Conservation (phyloP, 2,888 invertebrate species). For the Schizotus pectinicornis region DNA sequence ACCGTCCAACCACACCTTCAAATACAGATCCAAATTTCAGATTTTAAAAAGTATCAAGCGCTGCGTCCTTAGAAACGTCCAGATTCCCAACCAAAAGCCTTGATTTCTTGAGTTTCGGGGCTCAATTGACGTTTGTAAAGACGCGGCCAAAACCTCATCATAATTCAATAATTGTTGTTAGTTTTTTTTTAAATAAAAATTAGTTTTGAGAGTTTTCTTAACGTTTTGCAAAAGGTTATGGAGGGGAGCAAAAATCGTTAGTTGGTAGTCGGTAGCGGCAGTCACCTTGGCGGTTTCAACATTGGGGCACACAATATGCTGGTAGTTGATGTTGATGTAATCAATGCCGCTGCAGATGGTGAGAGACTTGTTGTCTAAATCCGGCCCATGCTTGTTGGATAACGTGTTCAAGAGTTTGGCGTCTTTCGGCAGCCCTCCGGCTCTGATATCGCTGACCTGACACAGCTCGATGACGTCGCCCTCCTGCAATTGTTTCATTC, state of each 20-base stretch:
- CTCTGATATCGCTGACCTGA: slow-evolving; percentile 96
- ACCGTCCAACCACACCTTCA: slow-evolving; percentile 94
- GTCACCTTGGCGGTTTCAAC: slow-evolving; percentile 91
- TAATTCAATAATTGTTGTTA: no score
- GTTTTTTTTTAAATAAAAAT: no score
- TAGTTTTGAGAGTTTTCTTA: no score
- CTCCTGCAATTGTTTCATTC: slow-evolving; percentile 70
- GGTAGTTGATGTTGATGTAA: slow-evolving; percentile 98
- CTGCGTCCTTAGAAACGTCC: neutral
- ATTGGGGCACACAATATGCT: slow-evolving; percentile 95
- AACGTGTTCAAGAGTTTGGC: slow-evolving; percentile 79
- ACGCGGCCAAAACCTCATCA: slow-evolving; percentile 5
- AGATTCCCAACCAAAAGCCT: no score
- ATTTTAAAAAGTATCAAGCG: neutral
- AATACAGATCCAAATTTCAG: slow-evolving; percentile 33
- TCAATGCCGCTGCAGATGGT: slow-evolving; percentile 98
- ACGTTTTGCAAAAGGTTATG: no score
- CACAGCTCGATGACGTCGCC: slow-evolving; percentile 98
- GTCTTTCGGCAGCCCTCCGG: slow-evolving; percentile 93
- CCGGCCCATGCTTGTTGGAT: slow-evolving; percentile 77
- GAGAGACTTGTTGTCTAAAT: slow-evolving; percentile 89
- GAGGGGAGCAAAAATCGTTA: no score
- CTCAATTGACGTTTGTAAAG: slow-evolving; percentile 12
- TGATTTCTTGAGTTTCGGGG: no score
- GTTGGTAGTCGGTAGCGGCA: slow-evolving; percentile 3